Evolutionary conservation across 2,797 vertebrate species (phyloP).

Genomic region (Leucoraja ocellata): DNA sequence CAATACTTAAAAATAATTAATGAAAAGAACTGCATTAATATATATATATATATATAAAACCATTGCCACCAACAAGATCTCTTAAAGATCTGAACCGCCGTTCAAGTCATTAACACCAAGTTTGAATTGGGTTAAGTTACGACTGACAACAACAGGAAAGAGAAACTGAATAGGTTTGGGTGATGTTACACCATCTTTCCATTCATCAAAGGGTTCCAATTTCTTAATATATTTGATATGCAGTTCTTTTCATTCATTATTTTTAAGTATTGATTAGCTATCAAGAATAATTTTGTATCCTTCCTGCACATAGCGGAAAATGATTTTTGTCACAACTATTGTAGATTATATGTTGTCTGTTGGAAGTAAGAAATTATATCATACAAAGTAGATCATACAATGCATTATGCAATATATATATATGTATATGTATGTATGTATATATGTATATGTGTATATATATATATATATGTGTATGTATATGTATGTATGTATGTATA

Average conservation of each 20-base stretch:
- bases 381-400: neutral
- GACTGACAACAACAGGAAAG: neutral
- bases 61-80: neutral
- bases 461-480: too few relatives aligned
- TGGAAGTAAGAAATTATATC: neutral
- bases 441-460: too few relatives aligned
- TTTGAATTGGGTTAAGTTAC: neutral
- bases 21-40: too few relatives aligned
- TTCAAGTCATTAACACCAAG: neutral
- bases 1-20: neutral
- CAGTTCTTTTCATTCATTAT: too few relatives aligned
- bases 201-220: neutral
- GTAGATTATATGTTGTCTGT: neutral
- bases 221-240: neutral
- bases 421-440: too few relatives aligned
- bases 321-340: neutral
- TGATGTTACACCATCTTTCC: neutral
- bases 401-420: neutral
- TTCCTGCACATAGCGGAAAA: neutral
- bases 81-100: neutral
- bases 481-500: too few relatives aligned
- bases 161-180: neutral
- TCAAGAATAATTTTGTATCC: neutral
- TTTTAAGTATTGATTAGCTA: neutral
- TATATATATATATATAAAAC: too few relatives aligned